These are phyloP conservation scores for Griposia aprilina DNA, from an alignment of 2,888 invertebrate species.

Conservation along the genomic window DNA sequence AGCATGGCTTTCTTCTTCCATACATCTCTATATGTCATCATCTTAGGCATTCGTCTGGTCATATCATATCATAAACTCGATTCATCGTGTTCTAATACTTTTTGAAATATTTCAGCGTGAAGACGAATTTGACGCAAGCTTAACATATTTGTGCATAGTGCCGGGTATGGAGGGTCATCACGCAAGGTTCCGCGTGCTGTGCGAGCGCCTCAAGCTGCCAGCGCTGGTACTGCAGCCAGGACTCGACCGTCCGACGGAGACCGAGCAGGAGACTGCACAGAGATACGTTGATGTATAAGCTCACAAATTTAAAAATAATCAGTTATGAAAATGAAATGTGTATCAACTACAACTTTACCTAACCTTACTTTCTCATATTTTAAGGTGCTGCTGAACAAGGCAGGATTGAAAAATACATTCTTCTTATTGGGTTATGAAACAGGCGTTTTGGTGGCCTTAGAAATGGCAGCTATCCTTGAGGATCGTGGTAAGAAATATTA, in stretches of 20 bases:
- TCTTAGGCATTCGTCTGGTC: background rate
- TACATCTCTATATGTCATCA: background rate
- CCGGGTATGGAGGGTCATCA: slow-evolving; percentile 78
- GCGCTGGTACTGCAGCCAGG: slow-evolving; percentile 70
- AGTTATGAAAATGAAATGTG: background rate
- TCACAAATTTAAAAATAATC: background rate
- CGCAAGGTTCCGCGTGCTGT: slow-evolving; percentile 69
- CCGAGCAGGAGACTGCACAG: slow-evolving; percentile 70
- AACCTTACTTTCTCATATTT: slow-evolving; percentile 2
- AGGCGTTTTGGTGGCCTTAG: slow-evolving; percentile 75
- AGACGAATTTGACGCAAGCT: slow-evolving; percentile 72
- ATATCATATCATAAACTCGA: too few relatives aligned
- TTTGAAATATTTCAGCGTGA: slow-evolving; percentile 70
- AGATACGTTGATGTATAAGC: slow-evolving; percentile 72
- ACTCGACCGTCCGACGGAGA: slow-evolving; percentile 71
- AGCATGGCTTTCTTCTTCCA: background rate
- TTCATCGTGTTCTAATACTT: background rate
- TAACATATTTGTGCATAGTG: slow-evolving; percentile 72
- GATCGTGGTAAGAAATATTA: slow-evolving; percentile 69
- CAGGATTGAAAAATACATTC: slow-evolving; percentile 68
- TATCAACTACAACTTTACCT: background rate
- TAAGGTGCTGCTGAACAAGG: slow-evolving; percentile 55
- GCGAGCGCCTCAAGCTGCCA: slow-evolving; percentile 70
- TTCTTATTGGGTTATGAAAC: slow-evolving; percentile 79
- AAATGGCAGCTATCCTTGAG: slow-evolving; percentile 79